These are phyloP conservation scores for Coptotermes formosanus DNA, from an alignment of 1,140 invertebrate species.

Conservation along the genomic window DNA sequence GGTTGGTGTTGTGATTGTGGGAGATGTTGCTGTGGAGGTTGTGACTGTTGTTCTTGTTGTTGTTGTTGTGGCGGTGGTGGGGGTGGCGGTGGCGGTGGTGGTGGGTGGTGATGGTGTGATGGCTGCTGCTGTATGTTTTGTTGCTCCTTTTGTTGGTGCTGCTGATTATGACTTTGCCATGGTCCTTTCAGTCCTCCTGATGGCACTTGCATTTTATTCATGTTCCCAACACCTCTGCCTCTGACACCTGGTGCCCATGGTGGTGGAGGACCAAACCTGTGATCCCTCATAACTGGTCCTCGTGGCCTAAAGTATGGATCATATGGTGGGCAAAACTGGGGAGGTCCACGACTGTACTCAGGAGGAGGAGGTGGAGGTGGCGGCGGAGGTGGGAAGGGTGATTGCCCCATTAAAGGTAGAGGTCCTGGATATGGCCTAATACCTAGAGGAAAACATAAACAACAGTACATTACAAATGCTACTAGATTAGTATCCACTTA, in stretches of 20 bases:
- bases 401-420: neutral
- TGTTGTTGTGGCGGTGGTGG: too few relatives aligned
- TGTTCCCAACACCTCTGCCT: neutral
- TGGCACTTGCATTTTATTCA: neutral
- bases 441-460: neutral
- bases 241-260: neutral
- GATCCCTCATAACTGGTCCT: neutral
- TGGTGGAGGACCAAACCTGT: slow-evolving; percentile 2
- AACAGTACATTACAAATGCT: neutral
- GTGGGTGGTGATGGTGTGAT: neutral
- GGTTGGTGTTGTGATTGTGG: neutral
- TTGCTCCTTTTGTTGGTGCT: neutral
- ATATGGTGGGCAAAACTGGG: neutral
- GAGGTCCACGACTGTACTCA: neutral
- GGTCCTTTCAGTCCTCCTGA: neutral
- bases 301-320: neutral
- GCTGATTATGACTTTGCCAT: neutral
- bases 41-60: too few relatives aligned
- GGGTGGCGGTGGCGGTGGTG: neutral
- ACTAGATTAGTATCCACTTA: neutral
- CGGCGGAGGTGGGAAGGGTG: neutral
- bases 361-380: neutral
- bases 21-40: neutral
- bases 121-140: neutral
- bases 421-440: neutral